phyloP scores from a whole-genome alignment of 2,113 vertebrate species.

The Neodontobutis hainanensis region DNA sequence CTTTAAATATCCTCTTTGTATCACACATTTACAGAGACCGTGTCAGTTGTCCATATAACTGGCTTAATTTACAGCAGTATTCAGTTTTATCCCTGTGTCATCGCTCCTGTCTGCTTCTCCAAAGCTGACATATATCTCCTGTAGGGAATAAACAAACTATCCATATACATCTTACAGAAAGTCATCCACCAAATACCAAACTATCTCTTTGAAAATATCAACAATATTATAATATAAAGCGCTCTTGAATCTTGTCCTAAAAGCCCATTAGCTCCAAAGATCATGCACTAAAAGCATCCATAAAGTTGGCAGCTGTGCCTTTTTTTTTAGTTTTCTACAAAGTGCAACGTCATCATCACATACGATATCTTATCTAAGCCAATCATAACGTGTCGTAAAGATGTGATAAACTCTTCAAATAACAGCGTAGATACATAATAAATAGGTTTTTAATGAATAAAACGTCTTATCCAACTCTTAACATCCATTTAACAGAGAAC shows the following conservation, averaged over 20 bases:
- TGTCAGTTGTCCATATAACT: no score
- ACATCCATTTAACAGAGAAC: background rate
- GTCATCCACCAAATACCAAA: background rate
- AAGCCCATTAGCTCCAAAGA: slow-evolving; percentile 38
- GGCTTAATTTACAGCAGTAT: no score
- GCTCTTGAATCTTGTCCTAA: slow-evolving; percentile 33
- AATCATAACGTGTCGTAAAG: slow-evolving; percentile 37
- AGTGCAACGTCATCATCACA: slow-evolving; percentile 51
- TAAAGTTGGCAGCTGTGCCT: slow-evolving; percentile 48
- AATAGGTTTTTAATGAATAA: slow-evolving; percentile 47
- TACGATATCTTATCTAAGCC: slow-evolving; percentile 55
- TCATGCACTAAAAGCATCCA: slow-evolving; percentile 63
- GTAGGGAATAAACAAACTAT: background rate
- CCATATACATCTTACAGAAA: background rate
- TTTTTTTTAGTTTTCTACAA: slow-evolving; percentile 41
- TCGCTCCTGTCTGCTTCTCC: no score
- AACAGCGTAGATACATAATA: slow-evolving; percentile 43
- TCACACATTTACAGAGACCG: no score
- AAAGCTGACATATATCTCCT: no score
- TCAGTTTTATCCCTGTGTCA: no score
- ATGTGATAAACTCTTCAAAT: slow-evolving; percentile 44
- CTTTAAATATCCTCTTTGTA: no score
- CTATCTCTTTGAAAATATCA: slow-evolving; percentile 38
- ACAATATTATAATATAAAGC: slow-evolving; percentile 36
- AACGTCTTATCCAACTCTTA: slow-evolving; percentile 1